Conservation (phyloP, 2,113 vertebrate species). For the mouse (Mus musculus) region GRCm39 chr13:54676501-54677000, state of each 20-base stretch:
- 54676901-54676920: neutral
- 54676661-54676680: neutral
- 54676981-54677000: constrained; percentile 89
- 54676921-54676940: neutral
- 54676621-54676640: neutral
- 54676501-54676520: constrained; percentile 11
- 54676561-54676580: neutral
- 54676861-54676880: neutral
- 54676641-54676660: neutral
- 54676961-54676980: constrained; percentile 93
- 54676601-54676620: constrained; percentile 7
- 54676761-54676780: neutral
- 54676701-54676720: neutral
- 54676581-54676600: neutral
- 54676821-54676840: neutral
- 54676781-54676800: neutral
- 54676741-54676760: neutral
- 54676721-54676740: neutral
- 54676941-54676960: constrained; percentile 69
- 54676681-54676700: neutral
- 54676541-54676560: constrained; percentile 21
- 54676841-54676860: neutral
- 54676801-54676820: neutral
- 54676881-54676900: neutral
- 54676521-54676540: constrained; percentile 18